Conservation (phyloP, 2,797 vertebrate species). For the Falco columbarius region DNA sequence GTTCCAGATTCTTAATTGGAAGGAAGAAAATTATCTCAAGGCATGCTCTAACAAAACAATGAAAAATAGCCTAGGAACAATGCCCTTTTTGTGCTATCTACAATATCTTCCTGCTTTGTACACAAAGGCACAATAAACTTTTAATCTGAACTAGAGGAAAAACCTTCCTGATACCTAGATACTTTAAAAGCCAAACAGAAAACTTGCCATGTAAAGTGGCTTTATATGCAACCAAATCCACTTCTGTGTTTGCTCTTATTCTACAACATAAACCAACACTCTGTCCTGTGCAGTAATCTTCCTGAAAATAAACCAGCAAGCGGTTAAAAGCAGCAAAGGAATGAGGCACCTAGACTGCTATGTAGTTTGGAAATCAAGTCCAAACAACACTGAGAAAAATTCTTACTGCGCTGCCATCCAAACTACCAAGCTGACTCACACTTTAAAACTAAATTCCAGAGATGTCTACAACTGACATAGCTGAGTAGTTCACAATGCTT, state of each 20-base stretch:
- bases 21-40: constrained; percentile 61
- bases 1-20: constrained; percentile 49
- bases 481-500: neutral
- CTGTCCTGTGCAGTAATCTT: neutral
- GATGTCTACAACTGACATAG: neutral
- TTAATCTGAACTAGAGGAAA: constrained; percentile 23
- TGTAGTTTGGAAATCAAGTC: neutral
- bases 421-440: constrained; percentile 12
- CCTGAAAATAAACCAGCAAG: neutral
- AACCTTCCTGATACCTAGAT: neutral
- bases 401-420: neutral
- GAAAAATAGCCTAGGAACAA: constrained; percentile 58
- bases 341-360: neutral
- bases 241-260: constrained; percentile 10
- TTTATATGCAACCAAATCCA: neutral
- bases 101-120: neutral
- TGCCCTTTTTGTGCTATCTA: constrained; percentile 22
- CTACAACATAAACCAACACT: neutral
- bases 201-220: neutral
- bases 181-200: neutral
- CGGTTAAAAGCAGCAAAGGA: neutral
- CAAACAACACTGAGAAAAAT: neutral
- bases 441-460: constrained; percentile 30
- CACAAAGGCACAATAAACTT: constrained; percentile 7
- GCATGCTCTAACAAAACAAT: constrained; percentile 52